phyloP scores from a whole-genome alignment of 2,888 invertebrate genomes.

The Caenorhabditis imperialis region DNA sequence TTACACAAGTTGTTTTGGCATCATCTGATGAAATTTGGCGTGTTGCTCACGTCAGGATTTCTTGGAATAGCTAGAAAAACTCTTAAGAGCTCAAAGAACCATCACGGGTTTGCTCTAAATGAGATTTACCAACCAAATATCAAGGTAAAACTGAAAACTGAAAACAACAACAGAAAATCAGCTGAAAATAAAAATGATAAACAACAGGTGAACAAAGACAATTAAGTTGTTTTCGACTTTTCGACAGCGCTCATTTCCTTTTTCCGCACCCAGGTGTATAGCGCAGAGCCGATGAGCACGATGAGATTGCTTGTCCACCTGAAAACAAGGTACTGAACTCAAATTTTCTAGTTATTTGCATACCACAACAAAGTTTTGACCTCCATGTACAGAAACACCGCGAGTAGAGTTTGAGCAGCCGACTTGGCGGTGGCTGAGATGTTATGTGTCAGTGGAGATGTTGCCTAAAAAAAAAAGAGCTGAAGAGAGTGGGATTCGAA shows the following conservation, averaged over 20 bases:
- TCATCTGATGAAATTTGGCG: slow-evolving; percentile 4
- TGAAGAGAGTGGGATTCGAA: slow-evolving; percentile 72
- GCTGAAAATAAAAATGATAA: background rate
- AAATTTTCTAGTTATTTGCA: slow-evolving; percentile 78
- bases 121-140: no score
- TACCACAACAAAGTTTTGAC: slow-evolving; percentile 86
- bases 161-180: background rate
- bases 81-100: no score
- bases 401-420: slow-evolving; percentile 95
- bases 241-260: slow-evolving; percentile 9
- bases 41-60: background rate
- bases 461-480: slow-evolving; percentile 83
- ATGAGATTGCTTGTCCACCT: slow-evolving; percentile 91
- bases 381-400: slow-evolving; percentile 87
- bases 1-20: no score
- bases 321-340: slow-evolving; percentile 4
- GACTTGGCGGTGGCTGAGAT: slow-evolving; percentile 98
- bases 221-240: slow-evolving; percentile 14
- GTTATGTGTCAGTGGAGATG: slow-evolving; percentile 93
- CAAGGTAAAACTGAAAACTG: no score
- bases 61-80: no score
- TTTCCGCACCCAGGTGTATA: slow-evolving; percentile 48
- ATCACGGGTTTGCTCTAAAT: no score
- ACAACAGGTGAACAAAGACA: slow-evolving; percentile 3
- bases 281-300: slow-evolving; percentile 78